Conservation (phyloP, 2,797 vertebrate genomes). For the Scarus forsteni region DNA sequence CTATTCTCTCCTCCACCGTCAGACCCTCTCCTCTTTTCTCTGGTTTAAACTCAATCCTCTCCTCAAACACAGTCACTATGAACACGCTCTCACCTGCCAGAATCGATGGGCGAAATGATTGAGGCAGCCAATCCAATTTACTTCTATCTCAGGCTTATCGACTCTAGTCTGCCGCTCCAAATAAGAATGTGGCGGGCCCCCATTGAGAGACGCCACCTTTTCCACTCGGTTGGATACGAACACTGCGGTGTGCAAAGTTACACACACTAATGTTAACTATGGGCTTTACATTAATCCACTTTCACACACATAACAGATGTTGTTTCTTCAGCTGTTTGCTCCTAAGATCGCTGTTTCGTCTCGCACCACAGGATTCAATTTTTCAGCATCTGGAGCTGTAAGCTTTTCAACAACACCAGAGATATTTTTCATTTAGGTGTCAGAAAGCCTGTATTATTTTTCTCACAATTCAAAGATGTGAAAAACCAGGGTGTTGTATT, state of each 20-base stretch:
- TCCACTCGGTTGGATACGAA: slow-evolving; percentile 56
- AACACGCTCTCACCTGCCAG: slow-evolving; percentile 46
- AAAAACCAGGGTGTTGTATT: slow-evolving; percentile 1
- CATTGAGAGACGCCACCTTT: slow-evolving; percentile 38
- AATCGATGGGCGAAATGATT: slow-evolving; percentile 70
- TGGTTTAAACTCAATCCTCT: slow-evolving; percentile 18
- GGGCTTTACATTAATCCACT: slow-evolving; percentile 37
- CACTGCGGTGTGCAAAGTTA: slow-evolving; percentile 44
- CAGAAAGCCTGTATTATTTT: slow-evolving; percentile 2
- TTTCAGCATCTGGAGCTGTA: not conserved
- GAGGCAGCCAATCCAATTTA: slow-evolving; percentile 73
- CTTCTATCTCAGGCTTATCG: slow-evolving; percentile 63
- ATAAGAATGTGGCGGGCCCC: slow-evolving; percentile 44
- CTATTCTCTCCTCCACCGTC: not conserved
- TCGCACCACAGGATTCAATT: not conserved
- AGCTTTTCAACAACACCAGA: slow-evolving; percentile 10
- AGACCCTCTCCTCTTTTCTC: not conserved
- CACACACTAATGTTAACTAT: slow-evolving; percentile 24
- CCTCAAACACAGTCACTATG: slow-evolving; percentile 34
- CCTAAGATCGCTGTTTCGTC: not conserved
- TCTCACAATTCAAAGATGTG: slow-evolving; percentile 5
- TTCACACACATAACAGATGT: slow-evolving; percentile 23
- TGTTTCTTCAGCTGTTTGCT: slow-evolving; percentile 32
- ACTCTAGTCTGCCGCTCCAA: slow-evolving; percentile 57
- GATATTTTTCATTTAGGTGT: slow-evolving; percentile 2